Conservation (phyloP, 2,888 invertebrate species). For the Oxystoma pomonae region DNA sequence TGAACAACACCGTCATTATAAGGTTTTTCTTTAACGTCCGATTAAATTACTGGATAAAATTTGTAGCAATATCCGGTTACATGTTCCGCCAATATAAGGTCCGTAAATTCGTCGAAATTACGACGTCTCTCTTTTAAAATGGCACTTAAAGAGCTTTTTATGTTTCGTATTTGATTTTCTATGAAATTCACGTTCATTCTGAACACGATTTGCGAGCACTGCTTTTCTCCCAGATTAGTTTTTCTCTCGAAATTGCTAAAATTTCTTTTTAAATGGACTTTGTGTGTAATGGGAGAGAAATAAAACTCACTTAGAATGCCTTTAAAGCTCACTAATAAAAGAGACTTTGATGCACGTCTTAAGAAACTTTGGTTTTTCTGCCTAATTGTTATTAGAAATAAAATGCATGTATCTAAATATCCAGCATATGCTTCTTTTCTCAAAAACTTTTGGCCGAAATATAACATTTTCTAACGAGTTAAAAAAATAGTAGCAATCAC, state of each 20-base stretch:
- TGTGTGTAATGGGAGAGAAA: background rate
- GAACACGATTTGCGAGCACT: background rate
- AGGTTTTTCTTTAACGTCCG: background rate
- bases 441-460: no score
- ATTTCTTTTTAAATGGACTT: background rate
- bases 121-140: background rate
- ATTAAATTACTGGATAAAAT: background rate
- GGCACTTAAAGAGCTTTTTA: background rate
- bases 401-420: no score
- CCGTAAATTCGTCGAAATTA: background rate
- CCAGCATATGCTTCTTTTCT: no score
- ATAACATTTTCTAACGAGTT: no score
- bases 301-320: background rate
- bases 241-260: background rate
- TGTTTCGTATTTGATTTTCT: background rate
- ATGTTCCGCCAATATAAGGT: background rate
- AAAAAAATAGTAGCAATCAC: no score
- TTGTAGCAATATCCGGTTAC: background rate
- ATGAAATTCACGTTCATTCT: background rate
- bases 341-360: conserved; percentile 11
- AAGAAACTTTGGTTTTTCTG: no score
- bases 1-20: background rate
- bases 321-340: conserved; percentile 11
- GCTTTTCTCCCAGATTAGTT: background rate
- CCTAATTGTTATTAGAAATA: no score